Base-by-base conservation (phyloP, 2,113 vertebrate genomes). In the Ariopsis seemanni region DNA sequence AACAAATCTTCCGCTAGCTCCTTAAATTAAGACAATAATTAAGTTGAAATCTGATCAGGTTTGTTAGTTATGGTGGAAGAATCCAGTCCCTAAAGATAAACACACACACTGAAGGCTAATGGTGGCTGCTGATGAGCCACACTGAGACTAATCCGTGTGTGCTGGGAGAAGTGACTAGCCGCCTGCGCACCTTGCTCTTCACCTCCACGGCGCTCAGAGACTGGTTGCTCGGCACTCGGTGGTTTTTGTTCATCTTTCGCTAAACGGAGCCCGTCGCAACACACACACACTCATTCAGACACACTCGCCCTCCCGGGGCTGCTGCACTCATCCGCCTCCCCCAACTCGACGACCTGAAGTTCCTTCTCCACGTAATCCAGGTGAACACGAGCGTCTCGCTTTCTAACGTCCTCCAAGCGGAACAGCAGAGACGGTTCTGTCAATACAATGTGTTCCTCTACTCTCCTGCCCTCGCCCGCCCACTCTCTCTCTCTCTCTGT, bases 181-280 rank as follows among this genome's bases (percentile, higher is more conserved):
- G 83, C 34, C n/a, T 85, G 90, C 93, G 86, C 90, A 96, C 95
- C 95, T 96, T 96, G 93, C 95, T 96, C 91, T 96, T 96, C 93
- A 96, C 95, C 94, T 96, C 95, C 93, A 96, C 95, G 90, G 95
- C 91, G 90, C 92, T 94, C 83, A 96, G 92, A 80, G 92, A 93
- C 78, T 94, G 94, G 93, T 82, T 95, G 93, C 95, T 96, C 94
- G 95, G 91, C 87, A 92, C 93, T 92, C 94, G 93, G 89, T 95
- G 94, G 93, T 90, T 95, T 89, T 94, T 96, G 94, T 96, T 96
- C 95, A 96, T 96, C 94, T 94, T 96, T 95, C 83, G 89, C 90
- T 91, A 91, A 89, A 93, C 90, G 90, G 92, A 92, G 91, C 85
- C 92, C 89, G 89, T 91, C 88, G 80, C 77, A 88, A 67, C 83